phyloP scores from a whole-genome alignment of 2,797 vertebrate genomes.

The Enteromius fasciolatus region DNA sequence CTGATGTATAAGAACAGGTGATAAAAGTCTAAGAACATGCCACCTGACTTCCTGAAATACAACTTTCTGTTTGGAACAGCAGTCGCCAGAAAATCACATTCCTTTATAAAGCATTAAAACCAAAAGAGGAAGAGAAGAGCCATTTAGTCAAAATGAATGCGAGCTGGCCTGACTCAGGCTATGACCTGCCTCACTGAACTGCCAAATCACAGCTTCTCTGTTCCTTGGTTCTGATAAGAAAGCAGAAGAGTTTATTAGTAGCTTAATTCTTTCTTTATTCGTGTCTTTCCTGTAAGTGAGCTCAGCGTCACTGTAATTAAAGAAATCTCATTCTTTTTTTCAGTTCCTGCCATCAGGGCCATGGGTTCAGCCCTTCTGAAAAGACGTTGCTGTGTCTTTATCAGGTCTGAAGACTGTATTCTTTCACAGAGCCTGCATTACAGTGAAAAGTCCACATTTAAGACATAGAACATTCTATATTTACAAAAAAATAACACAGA shows the following conservation, averaged over 20 bases:
- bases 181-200: slow-evolving; percentile 30
- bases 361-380: slow-evolving; percentile 10
- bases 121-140: slow-evolving; percentile 47
- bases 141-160: slow-evolving; percentile 31
- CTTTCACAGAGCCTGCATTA: not conserved
- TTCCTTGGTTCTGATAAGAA: slow-evolving; percentile 60
- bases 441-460: slow-evolving; percentile 11
- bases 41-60: slow-evolving; percentile 1
- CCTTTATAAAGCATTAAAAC: slow-evolving; percentile 21
- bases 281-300: slow-evolving; percentile 72
- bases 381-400: not conserved
- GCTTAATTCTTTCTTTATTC: slow-evolving; percentile 62
- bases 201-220: slow-evolving; percentile 58
- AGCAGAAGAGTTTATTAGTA: slow-evolving; percentile 68
- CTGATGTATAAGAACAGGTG: not conserved
- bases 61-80: not conserved
- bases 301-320: slow-evolving; percentile 47
- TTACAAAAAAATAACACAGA: not conserved
- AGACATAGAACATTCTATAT: not conserved
- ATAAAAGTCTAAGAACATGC: not conserved
- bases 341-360: not conserved
- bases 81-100: slow-evolving; percentile 25
- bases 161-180: slow-evolving; percentile 38
- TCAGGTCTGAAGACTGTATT: not conserved
- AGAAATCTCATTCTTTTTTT: slow-evolving; percentile 30